phyloP scores from a whole-genome alignment of 2,797 vertebrate genomes.

The Apodemus agrarius region DNA sequence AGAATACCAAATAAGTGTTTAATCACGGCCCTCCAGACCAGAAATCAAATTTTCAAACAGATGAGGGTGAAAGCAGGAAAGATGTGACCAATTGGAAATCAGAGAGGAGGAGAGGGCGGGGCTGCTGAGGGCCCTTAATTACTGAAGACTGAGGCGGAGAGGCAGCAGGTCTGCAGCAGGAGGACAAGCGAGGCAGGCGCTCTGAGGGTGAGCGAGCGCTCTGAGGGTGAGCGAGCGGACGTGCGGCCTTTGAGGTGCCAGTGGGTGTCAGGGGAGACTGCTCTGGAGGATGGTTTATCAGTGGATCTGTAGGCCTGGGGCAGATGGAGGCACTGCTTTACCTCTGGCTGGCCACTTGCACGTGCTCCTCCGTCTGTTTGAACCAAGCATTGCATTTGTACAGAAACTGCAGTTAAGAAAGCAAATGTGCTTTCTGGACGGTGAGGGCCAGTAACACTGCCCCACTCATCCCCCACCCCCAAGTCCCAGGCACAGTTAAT shows the following conservation, averaged over 20 bases:
- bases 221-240: background rate
- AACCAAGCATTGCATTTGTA: background rate
- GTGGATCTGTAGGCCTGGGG: background rate
- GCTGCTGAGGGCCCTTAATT: background rate
- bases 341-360: background rate
- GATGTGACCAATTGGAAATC: background rate
- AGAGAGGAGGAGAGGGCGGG: background rate
- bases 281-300: background rate
- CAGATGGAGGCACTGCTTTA: background rate
- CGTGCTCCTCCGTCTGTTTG: slow-evolving; percentile 21
- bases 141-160: background rate
- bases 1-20: background rate
- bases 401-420: background rate
- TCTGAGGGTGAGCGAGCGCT: background rate
- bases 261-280: background rate
- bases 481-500: background rate
- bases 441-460: background rate
- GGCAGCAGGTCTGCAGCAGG: background rate
- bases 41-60: background rate
- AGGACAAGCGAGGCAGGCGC: background rate
- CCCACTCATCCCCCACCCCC: background rate
- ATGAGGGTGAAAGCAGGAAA: background rate
- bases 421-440: background rate
- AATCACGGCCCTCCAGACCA: background rate
- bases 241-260: background rate